phyloP scores from a whole-genome alignment of 2,888 invertebrate genomes.

The Aspidapion aeneum region DNA sequence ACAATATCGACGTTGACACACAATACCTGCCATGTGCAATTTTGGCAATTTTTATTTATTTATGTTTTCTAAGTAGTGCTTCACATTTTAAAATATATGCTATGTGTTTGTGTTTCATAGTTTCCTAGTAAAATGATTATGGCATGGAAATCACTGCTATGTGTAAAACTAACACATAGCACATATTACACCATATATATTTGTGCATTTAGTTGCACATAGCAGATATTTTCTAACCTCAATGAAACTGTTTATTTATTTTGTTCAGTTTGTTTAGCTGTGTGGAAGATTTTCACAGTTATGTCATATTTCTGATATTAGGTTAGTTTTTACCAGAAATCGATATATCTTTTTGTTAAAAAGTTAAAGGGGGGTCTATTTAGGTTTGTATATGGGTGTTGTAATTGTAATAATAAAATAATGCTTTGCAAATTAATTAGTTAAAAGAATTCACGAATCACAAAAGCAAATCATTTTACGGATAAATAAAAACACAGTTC shows the following conservation, averaged over 20 bases:
- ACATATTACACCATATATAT: neutral
- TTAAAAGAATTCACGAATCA: too few species aligned
- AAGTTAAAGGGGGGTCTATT: too few species aligned
- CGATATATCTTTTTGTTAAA: too few species aligned
- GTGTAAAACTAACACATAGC: neutral
- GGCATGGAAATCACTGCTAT: neutral
- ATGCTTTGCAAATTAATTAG: too few species aligned
- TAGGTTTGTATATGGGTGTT: too few species aligned
- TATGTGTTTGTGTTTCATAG: neutral
- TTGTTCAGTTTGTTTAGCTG: neutral
- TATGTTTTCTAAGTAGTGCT: neutral
- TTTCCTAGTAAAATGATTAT: neutral
- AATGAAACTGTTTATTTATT: neutral
- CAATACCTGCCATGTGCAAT: neutral
- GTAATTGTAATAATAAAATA: too few species aligned
- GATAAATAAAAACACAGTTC: too few species aligned
- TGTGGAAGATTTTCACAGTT: too few species aligned
- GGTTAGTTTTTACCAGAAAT: too few species aligned
- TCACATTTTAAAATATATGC: neutral
- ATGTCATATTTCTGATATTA: too few species aligned
- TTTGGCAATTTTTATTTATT: neutral
- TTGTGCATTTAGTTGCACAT: neutral
- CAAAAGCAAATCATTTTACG: too few species aligned
- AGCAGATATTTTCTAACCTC: neutral
- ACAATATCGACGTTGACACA: neutral